Evolutionary conservation across 2,888 invertebrate species (phyloP).

Genomic region (Polylopha cassiicola): DNA sequence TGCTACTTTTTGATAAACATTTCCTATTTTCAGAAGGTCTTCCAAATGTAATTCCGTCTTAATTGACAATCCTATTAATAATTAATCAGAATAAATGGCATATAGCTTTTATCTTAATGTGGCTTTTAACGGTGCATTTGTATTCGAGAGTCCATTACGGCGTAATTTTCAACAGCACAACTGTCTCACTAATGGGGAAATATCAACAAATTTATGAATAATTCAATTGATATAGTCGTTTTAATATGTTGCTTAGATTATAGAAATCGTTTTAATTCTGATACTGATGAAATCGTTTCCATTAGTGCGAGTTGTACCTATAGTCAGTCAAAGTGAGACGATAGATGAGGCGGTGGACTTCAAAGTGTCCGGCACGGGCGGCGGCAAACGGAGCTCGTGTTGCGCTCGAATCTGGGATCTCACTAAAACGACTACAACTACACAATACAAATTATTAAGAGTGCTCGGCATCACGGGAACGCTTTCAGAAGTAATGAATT

Average conservation of each 20-base stretch:
- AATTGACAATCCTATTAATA: conserved; percentile 73
- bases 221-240: conserved; percentile 44
- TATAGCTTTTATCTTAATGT: conserved; percentile 72
- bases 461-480: conserved; percentile 75
- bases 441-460: conserved; percentile 77
- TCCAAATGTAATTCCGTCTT: conserved; percentile 55
- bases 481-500: conserved; percentile 78
- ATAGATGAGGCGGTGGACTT: conserved; percentile 37
- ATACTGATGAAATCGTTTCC: conserved; percentile 43
- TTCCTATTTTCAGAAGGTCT: conserved; percentile 66
- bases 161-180: conserved; percentile 60
- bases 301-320: conserved; percentile 47
- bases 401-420: conserved; percentile 30
- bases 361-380: conserved; percentile 31
- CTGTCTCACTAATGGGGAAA: conserved; percentile 66
- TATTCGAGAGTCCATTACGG: conserved; percentile 63
- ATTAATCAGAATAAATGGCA: conserved; percentile 70
- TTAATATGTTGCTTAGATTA: conserved; percentile 42
- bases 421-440: conserved; percentile 60
- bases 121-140: conserved; percentile 67
- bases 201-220: conserved; percentile 62
- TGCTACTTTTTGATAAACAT: conserved; percentile 72
- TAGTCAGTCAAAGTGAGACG: no score
- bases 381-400: conserved; percentile 18
- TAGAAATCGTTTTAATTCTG: conserved; percentile 40